A percentile compares a stretch with the other conserved stretches of the same genome.
These are phyloP conservation scores for Tenthredo distinguenda DNA, from an alignment of 2,888 invertebrate species.

Conservation along the genomic window DNA sequence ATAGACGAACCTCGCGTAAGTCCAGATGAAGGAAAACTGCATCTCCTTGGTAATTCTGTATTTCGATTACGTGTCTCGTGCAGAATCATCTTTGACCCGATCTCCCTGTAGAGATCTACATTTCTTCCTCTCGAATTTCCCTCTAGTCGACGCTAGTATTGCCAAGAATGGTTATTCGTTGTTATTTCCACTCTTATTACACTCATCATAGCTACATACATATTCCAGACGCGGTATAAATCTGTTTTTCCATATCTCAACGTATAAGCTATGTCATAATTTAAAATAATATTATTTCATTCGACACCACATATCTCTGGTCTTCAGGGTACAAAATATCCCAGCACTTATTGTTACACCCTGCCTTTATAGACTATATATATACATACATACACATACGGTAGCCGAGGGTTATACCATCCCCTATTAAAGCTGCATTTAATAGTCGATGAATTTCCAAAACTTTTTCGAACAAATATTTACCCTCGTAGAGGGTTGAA, in stretches of 20 bases:
- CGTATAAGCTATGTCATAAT: background rate
- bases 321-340: background rate
- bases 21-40: background rate
- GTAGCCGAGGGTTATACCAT: background rate
- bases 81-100: slow-evolving; percentile 6
- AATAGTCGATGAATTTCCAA: slow-evolving; percentile 7
- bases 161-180: slow-evolving; percentile 24
- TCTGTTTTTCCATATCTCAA: background rate
- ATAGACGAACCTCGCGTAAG: background rate
- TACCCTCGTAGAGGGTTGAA: background rate
- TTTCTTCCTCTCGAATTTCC: background rate
- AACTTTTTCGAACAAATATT: slow-evolving; percentile 7
- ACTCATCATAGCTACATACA: background rate
- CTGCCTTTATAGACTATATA: background rate
- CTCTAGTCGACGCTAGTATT: background rate
- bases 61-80: slow-evolving; percentile 16
- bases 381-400: background rate
- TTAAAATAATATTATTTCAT: slow-evolving; percentile 33
- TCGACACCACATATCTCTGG: background rate
- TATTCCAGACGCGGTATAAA: slow-evolving; percentile 1
- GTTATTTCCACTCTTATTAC: slow-evolving; percentile 34
- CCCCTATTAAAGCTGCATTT: background rate
- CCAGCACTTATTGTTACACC: background rate
- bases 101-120: background rate
- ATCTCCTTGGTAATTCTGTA: slow-evolving; percentile 9